Evolutionary conservation across 2,888 invertebrate genomes (phyloP).

Genomic region (Acanthosoma haemorrhoidale): DNA sequence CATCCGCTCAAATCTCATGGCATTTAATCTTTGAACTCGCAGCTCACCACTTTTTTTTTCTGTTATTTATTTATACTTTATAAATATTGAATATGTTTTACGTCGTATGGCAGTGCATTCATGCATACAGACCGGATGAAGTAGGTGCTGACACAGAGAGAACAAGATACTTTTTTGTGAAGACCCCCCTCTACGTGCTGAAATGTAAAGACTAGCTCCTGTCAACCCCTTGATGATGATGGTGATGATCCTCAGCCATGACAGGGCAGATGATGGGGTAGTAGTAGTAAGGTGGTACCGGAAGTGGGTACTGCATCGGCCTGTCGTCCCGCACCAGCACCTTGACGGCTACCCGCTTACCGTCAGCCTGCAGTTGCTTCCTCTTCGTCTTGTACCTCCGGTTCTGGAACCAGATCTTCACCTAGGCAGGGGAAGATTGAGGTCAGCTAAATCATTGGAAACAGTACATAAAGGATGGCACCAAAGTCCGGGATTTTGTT

Average conservation of each 20-base stretch:
- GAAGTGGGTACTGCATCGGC: slow-evolving; percentile 36
- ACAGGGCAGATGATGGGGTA: slow-evolving; percentile 36
- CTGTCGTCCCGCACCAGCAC: slow-evolving; percentile 81
- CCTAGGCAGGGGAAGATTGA: slow-evolving; percentile 54
- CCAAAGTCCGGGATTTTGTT: background rate
- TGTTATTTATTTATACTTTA: too few relatives aligned
- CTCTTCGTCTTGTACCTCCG: slow-evolving; percentile 99
- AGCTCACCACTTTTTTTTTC: too few relatives aligned
- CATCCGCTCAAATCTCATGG: too few relatives aligned
- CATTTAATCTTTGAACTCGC: too few relatives aligned
- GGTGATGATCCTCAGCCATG: background rate
- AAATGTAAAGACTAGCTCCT: background rate
- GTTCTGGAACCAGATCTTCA: slow-evolving; percentile 99
- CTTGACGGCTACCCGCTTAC: slow-evolving; percentile 80
- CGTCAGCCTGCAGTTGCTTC: slow-evolving; percentile 73
- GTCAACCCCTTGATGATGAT: background rate
- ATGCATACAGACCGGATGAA: too few relatives aligned
- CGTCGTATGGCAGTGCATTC: too few relatives aligned
- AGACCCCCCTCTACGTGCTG: background rate
- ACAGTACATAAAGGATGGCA: background rate
- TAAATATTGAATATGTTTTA: too few relatives aligned
- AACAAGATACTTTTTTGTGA: too few relatives aligned
- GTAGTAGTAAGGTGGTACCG: slow-evolving; percentile 38
- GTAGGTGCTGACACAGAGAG: too few relatives aligned
- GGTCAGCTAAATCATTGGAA: background rate